A percentile compares a stretch with the other conserved stretches of the same genome.
These are phyloP conservation scores for Timandra comae DNA, from an alignment of 2,888 invertebrate species.

Conservation along the genomic window DNA sequence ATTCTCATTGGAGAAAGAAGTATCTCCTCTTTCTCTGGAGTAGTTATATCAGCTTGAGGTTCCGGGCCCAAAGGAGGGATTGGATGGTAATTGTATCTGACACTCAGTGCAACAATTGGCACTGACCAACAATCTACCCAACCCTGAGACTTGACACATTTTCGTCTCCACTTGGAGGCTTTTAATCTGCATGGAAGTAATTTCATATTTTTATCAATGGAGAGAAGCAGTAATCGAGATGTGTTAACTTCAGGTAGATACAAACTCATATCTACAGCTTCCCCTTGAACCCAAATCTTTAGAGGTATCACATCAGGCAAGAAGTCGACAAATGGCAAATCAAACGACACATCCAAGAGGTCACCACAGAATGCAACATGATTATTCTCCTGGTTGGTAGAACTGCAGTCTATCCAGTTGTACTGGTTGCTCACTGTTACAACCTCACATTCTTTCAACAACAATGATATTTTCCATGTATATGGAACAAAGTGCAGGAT, in stretches of 20 bases:
- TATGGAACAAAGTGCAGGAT: conserved; percentile 97
- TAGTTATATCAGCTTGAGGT: conserved; percentile 94
- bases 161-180: conserved; percentile 86
- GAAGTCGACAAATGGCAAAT: conserved; percentile 95
- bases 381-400: conserved; percentile 95
- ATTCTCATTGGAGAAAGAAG: conserved; percentile 94
- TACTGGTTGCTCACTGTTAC: conserved; percentile 95
- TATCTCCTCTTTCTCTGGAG: conserved; percentile 96
- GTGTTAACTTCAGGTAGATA: conserved; percentile 95
- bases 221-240: conserved; percentile 86
- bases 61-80: conserved; percentile 91
- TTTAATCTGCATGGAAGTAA: conserved; percentile 80
- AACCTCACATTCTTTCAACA: conserved; percentile 96
- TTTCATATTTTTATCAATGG: conserved; percentile 92
- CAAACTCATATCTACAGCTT: conserved; percentile 92
- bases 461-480: conserved; percentile 94
- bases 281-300: conserved; percentile 96
- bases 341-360: conserved; percentile 93
- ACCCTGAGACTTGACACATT: conserved; percentile 82
- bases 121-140: conserved; percentile 99
- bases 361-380: conserved; percentile 97
- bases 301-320: conserved; percentile 92
- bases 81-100: conserved; percentile 94
- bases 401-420: conserved; percentile 99
- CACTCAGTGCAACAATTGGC: conserved; percentile 93